Evolutionary conservation across 2,113 vertebrate genomes (phyloP).

Genomic region (Alectura lathami): DNA sequence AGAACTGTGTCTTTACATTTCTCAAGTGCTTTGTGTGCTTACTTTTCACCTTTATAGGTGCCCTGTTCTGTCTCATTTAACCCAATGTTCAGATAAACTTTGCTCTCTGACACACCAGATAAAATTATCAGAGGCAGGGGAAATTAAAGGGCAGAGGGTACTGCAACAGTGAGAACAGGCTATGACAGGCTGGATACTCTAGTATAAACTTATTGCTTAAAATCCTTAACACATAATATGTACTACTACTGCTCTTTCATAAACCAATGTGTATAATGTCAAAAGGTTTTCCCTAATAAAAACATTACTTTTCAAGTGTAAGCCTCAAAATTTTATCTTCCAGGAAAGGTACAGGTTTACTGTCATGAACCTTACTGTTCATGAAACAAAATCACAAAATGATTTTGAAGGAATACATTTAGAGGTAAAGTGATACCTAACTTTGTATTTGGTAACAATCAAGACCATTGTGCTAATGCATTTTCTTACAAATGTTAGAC

Average conservation of each 20-base stretch:
- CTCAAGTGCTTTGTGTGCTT: not conserved
- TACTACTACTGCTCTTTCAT: not conserved
- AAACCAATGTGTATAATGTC: not conserved
- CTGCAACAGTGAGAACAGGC: not conserved
- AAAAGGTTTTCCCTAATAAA: not conserved
- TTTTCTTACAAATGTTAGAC: not conserved
- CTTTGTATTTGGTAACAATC: not conserved
- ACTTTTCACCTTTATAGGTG: not conserved
- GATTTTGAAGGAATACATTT: not conserved
- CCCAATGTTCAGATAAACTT: constrained; percentile 4
- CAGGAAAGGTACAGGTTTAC: not conserved
- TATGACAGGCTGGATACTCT: not conserved
- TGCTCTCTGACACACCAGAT: not conserved
- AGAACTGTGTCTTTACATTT: not conserved
- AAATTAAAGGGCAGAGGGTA: constrained; percentile 14
- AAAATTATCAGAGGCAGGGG: not conserved
- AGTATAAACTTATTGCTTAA: not conserved
- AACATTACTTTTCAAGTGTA: not conserved
- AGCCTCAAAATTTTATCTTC: not conserved
- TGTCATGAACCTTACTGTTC: no score
- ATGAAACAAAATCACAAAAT: not conserved
- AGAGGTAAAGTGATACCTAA: not conserved
- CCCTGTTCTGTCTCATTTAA: not conserved
- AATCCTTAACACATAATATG: not conserved
- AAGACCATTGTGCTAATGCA: not conserved